Percentiles rank a stretch among this genome's conserved stretches.
These are phyloP conservation scores for Microctonus brassicae DNA, from an alignment of 2,888 invertebrate species.

Conservation along the genomic window DNA sequence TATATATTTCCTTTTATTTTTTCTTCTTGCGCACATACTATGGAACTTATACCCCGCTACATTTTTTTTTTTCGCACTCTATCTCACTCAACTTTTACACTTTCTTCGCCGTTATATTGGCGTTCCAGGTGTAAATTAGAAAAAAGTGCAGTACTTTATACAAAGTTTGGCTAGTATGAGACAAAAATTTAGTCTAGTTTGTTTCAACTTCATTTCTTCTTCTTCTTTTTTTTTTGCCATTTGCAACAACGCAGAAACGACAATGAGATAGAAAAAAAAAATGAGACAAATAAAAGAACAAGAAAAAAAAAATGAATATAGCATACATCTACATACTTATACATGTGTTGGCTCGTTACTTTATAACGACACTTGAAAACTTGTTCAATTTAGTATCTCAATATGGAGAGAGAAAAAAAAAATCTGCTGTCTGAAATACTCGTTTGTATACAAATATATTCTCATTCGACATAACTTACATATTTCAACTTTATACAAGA, in stretches of 20 bases:
- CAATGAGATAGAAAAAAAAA: conserved; percentile 23
- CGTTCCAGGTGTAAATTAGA: conserved; percentile 60
- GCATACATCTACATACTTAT: neutral
- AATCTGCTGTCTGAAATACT: too few species aligned
- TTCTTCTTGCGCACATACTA: neutral
- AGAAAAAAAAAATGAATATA: conserved; percentile 17
- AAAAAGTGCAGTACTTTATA: conserved; percentile 40
- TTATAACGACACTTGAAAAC: conserved; percentile 58
- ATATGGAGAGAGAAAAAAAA: neutral
- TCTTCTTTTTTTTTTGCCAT: neutral
- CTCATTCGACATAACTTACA: neutral
- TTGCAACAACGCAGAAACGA: neutral
- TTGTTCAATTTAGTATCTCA: conserved; percentile 35
- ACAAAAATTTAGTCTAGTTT: conserved; percentile 23
- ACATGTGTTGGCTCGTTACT: conserved; percentile 40
- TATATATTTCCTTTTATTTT: neutral
- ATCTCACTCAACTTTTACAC: conserved; percentile 32
- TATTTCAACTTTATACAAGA: conserved; percentile 9
- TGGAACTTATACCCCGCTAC: conserved; percentile 10
- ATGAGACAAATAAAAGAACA: conserved; percentile 15
- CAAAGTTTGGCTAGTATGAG: conserved; percentile 37
- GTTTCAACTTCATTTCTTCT: conserved; percentile 8
- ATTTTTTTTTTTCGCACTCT: neutral
- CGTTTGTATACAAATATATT: neutral
- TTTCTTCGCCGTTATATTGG: conserved; percentile 29